Base-by-base conservation (phyloP, 2,113 vertebrate species). In the Butorides virescens region DNA sequence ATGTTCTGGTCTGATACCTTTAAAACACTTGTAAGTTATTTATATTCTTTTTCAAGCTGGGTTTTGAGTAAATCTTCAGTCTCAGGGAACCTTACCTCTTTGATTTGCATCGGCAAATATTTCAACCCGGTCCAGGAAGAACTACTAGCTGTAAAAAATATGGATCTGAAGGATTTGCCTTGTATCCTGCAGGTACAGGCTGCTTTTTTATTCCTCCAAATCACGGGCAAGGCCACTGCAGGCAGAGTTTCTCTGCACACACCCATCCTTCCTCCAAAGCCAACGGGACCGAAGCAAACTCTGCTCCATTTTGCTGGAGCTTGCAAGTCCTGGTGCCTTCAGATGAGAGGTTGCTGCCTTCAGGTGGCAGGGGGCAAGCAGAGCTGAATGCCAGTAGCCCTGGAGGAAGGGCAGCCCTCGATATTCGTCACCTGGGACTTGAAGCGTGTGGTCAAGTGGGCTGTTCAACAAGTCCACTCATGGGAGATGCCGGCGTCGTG, bases 391-490 rank as follows among this genome's bases (percentile, higher is more conserved):
- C 3, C 1, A 34, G 4, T 4, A 44, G n/a, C 42, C 23, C 8
- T 0, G 0, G 63, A 46, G 37, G 56, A 71, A 52, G 50, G 36
- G 29, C 52, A 26, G 65, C 39, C 55, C 62, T 55, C 5, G 3
- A 1, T 14, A 29, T 10, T 9, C 12, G 25, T 15, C 3, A 0
- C 3, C 18, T 26, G 77, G 29, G 20, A 53, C 25, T 8, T 42
- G 72, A 53, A 59, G 20, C 2, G 0, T 27, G 12, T n/a, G 50
- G 29, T 46, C 63, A 14, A 1, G 5, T 3, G 30, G 21, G 26
- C 18, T 53, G 2, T 44, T 76, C 26, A 12, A 29, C 20, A 36
- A 19, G 18, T 19, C 52, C 46, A 49, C 53, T n/a, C 22, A 7
- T 20, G 68, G 80, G 68, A 68, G 17, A 27, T 39, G 29, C 32